Percentiles rank a stretch among this genome's conserved stretches.
phyloP scores from a whole-genome alignment of 2,113 vertebrate genomes.

The Prunella fulvescens region DNA sequence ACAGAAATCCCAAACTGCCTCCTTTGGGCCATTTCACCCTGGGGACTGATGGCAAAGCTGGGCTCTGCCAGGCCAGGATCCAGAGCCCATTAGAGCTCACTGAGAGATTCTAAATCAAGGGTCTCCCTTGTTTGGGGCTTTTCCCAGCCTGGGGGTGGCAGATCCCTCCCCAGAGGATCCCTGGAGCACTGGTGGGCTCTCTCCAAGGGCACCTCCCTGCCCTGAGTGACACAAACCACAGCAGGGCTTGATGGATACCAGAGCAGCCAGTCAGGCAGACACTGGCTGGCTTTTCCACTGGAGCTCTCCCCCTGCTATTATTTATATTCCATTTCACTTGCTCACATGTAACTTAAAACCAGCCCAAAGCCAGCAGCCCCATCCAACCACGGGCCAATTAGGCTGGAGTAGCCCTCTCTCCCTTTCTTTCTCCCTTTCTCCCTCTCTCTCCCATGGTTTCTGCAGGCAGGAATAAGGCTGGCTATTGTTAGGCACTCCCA shows the following conservation, averaged over 20 bases:
- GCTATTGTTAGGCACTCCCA: slow-evolving; percentile 35
- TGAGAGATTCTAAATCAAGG: background rate
- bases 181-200: background rate
- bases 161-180: accelerated
- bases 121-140: accelerated
- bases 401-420: background rate
- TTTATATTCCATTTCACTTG: slow-evolving; percentile 57
- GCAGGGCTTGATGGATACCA: slow-evolving; percentile 30
- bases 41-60: accelerated
- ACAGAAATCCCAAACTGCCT: background rate
- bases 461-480: background rate
- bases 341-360: slow-evolving; percentile 68
- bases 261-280: slow-evolving; percentile 34
- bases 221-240: background rate
- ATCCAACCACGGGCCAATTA: background rate
- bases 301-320: slow-evolving; percentile 21
- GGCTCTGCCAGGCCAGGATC: background rate
- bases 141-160: accelerated
- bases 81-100: background rate
- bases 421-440: background rate
- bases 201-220: background rate
- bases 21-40: accelerated
- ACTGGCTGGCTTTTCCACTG: slow-evolving; percentile 35
- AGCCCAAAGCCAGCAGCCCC: background rate
- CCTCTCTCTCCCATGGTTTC: background rate